Evolutionary conservation across 2,113 vertebrate genomes (phyloP), one percentile per base, ranked within the genome.

Genomic region (Apus apus): DNA sequence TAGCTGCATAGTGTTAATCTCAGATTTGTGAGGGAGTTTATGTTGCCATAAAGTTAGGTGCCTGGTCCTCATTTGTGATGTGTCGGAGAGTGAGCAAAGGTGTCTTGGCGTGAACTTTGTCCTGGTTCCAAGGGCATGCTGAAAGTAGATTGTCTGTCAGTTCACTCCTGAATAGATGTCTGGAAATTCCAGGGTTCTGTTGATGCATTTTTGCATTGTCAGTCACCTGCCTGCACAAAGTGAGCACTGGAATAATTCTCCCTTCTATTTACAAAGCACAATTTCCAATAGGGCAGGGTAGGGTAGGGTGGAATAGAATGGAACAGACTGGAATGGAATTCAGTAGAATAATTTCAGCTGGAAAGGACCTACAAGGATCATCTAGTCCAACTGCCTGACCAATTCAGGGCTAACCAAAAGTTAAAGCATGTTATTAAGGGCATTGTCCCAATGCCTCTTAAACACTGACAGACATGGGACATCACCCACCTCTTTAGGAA

Each of bases 101-200:
- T 90, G 83, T 93, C 96, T 97, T 90, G 83, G 94, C 38, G 16
- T 86, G 90, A 94, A 60, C 88, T 92, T 27, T 92, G 83, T 83
- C 76, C 79, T 58, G 51, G 53, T 94, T 94, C 94, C 96, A 90
- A 93, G 80, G 86, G 80, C 75, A 93, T 89, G 65, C 89, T 84
- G 76, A 90, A 93, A 93, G 72, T 79, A 95, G 94, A 86, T 92
- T 86, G 79, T 91, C 90, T 91, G 75, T 92, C 87, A 82, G 66
- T 73, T 94, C 6, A 0, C 79, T 95, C 51, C 91, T 71, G 94
- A 92, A 74, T 57, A 57, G 66, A 67, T 32, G 73, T 87, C 83
- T 92, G 90, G 68, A 81, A 80, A 89, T 94, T 74, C 89, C 48
- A 77, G 73, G 40, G 23, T 51, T 94, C 89, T 71, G 65, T 4